Conservation (phyloP, 2,797 vertebrate species). For the Ctenochaetus hawaiiensis region DNA sequence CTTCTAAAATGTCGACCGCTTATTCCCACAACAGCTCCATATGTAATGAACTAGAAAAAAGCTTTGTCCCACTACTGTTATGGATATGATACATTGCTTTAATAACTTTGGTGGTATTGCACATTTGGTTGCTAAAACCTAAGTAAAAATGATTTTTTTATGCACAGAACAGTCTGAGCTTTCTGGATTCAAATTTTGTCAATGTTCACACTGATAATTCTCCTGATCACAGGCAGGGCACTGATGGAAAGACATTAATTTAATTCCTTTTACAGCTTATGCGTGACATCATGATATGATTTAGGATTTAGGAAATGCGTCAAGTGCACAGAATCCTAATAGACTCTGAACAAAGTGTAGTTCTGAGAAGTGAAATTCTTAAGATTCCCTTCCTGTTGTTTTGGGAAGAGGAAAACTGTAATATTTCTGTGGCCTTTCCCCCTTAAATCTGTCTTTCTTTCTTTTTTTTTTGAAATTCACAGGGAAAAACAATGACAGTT, state of each 20-base stretch:
- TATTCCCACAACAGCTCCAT: not conserved
- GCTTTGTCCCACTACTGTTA: not conserved
- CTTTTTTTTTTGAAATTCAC: not conserved
- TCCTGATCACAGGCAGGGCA: not conserved
- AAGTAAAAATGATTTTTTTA: too few relatives aligned
- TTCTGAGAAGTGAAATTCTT: constrained; percentile 16
- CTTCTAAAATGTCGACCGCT: constrained; percentile 8
- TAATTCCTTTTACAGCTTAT: constrained; percentile 14
- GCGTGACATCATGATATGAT: constrained; percentile 11
- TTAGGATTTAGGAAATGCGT: constrained; percentile 8
- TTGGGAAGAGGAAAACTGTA: constrained; percentile 9
- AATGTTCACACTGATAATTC: not conserved
- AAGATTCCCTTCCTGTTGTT: constrained; percentile 17
- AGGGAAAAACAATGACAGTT: constrained; percentile 8
- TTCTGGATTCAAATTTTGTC: not conserved
- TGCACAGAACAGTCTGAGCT: not conserved
- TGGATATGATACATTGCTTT: not conserved
- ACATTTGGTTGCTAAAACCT: too few relatives aligned
- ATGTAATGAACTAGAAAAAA: constrained; percentile 6
- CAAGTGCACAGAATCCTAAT: not conserved
- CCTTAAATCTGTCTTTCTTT: constrained; percentile 11
- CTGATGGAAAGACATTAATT: not conserved
- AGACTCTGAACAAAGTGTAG: not conserved
- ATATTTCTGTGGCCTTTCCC: constrained; percentile 43
- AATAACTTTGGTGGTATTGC: not conserved